Conservation (phyloP, 2,113 vertebrate species). For the Heterotis niloticus region DNA sequence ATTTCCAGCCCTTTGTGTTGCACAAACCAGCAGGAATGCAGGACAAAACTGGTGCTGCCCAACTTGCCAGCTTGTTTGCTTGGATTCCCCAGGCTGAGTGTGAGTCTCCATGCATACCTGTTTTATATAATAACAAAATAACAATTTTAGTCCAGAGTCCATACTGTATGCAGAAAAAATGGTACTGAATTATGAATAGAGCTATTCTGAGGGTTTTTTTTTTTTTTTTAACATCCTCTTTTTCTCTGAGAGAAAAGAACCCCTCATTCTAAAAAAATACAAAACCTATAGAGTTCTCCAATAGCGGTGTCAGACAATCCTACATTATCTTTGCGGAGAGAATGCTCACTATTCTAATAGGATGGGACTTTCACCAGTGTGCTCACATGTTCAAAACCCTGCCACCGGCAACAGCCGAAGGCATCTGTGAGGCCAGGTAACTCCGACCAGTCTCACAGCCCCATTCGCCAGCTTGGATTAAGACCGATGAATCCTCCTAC, state of each 20-base stretch:
- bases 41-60: background rate
- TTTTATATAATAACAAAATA: background rate
- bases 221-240: background rate
- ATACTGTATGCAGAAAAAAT: background rate
- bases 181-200: background rate
- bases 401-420: constrained; percentile 7
- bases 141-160: background rate
- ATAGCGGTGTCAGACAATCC: background rate
- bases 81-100: background rate
- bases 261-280: background rate
- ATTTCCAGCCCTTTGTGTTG: no score
- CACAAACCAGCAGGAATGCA: background rate
- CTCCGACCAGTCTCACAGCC: no score
- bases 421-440: no score
- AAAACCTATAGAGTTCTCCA: background rate
- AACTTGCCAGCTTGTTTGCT: constrained; percentile 1
- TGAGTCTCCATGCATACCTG: background rate
- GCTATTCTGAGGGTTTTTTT: background rate
- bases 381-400: background rate
- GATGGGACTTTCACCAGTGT: background rate
- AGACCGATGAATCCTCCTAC: no score
- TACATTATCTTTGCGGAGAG: constrained; percentile 4
- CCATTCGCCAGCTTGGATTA: no score
- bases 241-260: background rate
- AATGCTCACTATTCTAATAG: background rate